Percentiles rank a stretch among this genome's conserved stretches.
phyloP scores from a whole-genome alignment of 2,113 vertebrate genomes.

The Labeo rohita region DNA sequence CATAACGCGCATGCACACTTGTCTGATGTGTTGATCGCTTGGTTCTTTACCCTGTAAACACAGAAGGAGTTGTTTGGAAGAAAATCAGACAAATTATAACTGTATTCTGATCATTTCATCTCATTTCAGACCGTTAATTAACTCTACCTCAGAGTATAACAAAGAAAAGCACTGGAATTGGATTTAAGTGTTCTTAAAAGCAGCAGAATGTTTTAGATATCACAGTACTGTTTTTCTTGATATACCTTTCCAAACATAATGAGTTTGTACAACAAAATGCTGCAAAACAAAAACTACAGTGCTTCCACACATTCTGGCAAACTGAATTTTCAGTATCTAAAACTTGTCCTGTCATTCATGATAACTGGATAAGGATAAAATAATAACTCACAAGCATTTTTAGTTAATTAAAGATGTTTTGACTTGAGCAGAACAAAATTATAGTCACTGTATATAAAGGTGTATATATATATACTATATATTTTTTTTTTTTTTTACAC shows the following conservation, averaged over 20 bases:
- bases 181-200: background rate
- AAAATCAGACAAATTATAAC: background rate
- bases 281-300: background rate
- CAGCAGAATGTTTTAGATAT: background rate
- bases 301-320: background rate
- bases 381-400: background rate
- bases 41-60: slow-evolving; percentile 89
- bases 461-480: too few relatives aligned
- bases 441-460: background rate
- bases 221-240: background rate
- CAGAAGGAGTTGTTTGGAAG: slow-evolving; percentile 13
- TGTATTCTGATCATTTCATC: slow-evolving; percentile 4
- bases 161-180: background rate
- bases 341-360: background rate
- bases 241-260: background rate
- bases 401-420: background rate
- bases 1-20: slow-evolving; percentile 98
- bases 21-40: slow-evolving; percentile 92
- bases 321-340: background rate
- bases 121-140: background rate
- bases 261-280: background rate
- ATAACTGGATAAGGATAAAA: background rate
- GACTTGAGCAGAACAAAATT: background rate
- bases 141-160: background rate
- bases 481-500: background rate